Evolutionary conservation across 2,888 invertebrate species (phyloP), one percentile per base, ranked within the genome.

Genomic region (Aphodius sticticus): DNA sequence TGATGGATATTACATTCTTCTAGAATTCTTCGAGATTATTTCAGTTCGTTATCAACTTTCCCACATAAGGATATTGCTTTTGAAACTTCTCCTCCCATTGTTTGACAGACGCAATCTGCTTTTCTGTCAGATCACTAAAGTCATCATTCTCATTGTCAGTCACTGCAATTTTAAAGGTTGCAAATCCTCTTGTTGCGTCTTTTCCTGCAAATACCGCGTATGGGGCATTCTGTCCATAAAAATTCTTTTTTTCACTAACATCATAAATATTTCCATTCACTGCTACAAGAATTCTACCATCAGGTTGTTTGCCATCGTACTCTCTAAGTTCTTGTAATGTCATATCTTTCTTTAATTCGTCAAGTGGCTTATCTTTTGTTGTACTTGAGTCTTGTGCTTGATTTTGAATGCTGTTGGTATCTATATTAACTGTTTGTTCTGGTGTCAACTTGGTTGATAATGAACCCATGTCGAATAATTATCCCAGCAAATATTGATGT

Each of bases 1-100:
- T 26, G 26, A 26, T 26, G 26, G 26, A 26, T 26, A 26, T 26
- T 26, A 26, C 26, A 26, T 26, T 26, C 26, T 1, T 26, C 26
- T 26, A 26, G 26, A 26, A 1, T 2, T 26, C 26, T 26, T 26
- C 26, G 1, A 70, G 14, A 2, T 70, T 14, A 70, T 70, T n/a
- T 70, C 3, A 14, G 14, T 70, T n/a, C 16, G 77, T 80, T 53
- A 80, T n/a, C 36, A 74, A 74, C 35, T 74, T 74, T 36, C 74
- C 74, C 2, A 74, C 74, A n/a, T 26, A n/a, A 74, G 16, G 5
- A 35, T 74, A 74, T 37, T 74, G 16, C n/a, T 74, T 37, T 15
- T 35, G 35, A 15, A 74, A 74, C 35, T 74, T 74, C 9, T 35
- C 35, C 35, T 74, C 74, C 74, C 74, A 74, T 74, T 74, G 16